Conservation (phyloP, 2,113 vertebrate species). For the Telmatochromis sp. region DNA sequence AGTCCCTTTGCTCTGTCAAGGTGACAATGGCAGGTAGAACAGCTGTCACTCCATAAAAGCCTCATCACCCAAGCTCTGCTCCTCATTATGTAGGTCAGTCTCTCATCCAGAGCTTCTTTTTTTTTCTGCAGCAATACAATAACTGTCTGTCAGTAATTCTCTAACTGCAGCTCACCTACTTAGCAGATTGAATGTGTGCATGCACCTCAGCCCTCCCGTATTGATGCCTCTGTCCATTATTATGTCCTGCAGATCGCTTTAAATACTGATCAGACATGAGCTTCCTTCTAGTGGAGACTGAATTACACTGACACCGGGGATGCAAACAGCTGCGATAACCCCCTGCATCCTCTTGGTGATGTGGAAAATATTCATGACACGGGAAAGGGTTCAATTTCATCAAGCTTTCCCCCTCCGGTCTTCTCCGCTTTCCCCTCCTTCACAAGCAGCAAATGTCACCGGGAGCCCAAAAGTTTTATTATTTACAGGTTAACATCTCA, state of each 20-base stretch:
- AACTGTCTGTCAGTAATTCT: constrained; percentile 5
- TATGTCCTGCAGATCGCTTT: neutral
- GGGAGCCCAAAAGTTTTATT: constrained; percentile 48
- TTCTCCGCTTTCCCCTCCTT: neutral
- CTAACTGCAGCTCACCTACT: constrained; percentile 16
- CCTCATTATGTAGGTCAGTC: constrained; percentile 59
- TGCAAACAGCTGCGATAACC: constrained; percentile 27
- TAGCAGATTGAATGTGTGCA: neutral
- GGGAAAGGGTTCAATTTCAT: constrained; percentile 55
- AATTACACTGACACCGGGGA: neutral
- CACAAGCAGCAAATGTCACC: constrained; percentile 52
- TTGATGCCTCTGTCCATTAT: constrained; percentile 6
- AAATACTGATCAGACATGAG: constrained; percentile 8
- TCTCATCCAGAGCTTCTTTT: constrained; percentile 8
- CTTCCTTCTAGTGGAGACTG: neutral
- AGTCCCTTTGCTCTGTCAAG: constrained; percentile 56
- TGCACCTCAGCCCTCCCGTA: neutral
- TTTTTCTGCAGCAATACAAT: neutral
- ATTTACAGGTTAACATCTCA: constrained; percentile 64
- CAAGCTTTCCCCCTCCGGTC: constrained; percentile 23
- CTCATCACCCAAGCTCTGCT: constrained; percentile 42
- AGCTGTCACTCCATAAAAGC: constrained; percentile 67
- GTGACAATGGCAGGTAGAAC: constrained; percentile 60
- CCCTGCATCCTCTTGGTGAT: constrained; percentile 13
- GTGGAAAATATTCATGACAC: constrained; percentile 44